Conservation (phyloP, 2,888 invertebrate species). For the Papilio demoleus region DNA sequence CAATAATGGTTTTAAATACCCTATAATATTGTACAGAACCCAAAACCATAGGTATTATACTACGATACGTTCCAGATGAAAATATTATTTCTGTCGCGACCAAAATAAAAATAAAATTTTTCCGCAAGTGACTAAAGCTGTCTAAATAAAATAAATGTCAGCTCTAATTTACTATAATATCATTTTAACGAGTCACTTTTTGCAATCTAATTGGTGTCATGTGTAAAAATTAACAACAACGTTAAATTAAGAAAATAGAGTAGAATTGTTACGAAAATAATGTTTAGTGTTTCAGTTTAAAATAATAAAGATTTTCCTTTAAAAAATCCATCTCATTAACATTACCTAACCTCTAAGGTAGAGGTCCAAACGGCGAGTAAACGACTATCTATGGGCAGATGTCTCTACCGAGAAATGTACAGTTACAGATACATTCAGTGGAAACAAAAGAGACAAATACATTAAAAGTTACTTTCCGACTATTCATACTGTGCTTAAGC, state of each 20-base stretch:
- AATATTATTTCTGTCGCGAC: conserved; percentile 30
- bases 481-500: too few species aligned
- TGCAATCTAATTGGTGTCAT: neutral
- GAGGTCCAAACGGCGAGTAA: too few species aligned
- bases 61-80: conserved; percentile 30
- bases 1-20: too few species aligned
- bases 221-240: conserved; percentile 2
- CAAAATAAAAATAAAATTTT: conserved; percentile 27
- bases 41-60: neutral
- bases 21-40: conserved; percentile 19
- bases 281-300: neutral
- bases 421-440: too few species aligned
- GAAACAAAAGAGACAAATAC: too few species aligned
- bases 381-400: too few species aligned
- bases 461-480: too few species aligned
- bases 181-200: conserved; percentile 7
- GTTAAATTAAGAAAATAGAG: neutral
- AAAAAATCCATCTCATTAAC: neutral
- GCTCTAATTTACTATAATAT: conserved; percentile 20
- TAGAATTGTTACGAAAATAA: neutral
- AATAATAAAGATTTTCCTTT: neutral
- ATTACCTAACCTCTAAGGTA: neutral
- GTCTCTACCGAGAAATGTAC: too few species aligned
- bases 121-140: conserved; percentile 23
- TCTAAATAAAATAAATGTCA: conserved; percentile 27